These are phyloP conservation scores for Tachystola acroxantha DNA, from an alignment of 2,888 invertebrate genomes.

Conservation along the genomic window DNA sequence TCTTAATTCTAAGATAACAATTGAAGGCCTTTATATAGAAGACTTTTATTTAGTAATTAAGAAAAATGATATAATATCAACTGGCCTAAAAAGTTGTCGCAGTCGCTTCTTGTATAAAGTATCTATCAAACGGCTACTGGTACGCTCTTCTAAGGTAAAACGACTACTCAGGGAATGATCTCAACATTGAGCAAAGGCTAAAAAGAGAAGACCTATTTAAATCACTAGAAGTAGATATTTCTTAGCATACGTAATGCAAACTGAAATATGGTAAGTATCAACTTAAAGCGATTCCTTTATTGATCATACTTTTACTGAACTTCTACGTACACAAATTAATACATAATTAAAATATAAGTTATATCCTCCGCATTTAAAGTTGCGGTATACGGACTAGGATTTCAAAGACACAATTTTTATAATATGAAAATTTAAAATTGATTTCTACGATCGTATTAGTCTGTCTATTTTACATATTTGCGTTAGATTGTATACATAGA, in stretches of 20 bases:
- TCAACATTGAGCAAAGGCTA: conserved; percentile 48
- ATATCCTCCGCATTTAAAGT: no score
- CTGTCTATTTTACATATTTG: no score
- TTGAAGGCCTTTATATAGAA: conserved; percentile 52
- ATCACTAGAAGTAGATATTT: neutral
- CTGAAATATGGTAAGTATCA: no score
- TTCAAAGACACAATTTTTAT: no score
- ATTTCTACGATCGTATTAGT: no score
- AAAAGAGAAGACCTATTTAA: conserved; percentile 15
- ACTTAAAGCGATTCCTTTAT: no score
- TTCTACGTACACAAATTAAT: no score
- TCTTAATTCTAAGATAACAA: conserved; percentile 38
- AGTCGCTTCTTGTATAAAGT: conserved; percentile 5
- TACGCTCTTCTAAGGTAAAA: conserved; percentile 10
- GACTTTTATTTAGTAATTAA: conserved; percentile 18
- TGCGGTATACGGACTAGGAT: no score
- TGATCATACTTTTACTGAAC: no score
- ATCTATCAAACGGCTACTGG: neutral
- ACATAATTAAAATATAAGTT: no score
- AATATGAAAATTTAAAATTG: no score
- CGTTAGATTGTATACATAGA: no score
- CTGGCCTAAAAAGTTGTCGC: conserved; percentile 14
- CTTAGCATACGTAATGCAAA: neutral
- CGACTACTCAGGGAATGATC: conserved; percentile 41
- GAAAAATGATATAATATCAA: conserved; percentile 9